Conservation (phyloP, 2,888 invertebrate species). For the Cosmopolites sordidus region DNA sequence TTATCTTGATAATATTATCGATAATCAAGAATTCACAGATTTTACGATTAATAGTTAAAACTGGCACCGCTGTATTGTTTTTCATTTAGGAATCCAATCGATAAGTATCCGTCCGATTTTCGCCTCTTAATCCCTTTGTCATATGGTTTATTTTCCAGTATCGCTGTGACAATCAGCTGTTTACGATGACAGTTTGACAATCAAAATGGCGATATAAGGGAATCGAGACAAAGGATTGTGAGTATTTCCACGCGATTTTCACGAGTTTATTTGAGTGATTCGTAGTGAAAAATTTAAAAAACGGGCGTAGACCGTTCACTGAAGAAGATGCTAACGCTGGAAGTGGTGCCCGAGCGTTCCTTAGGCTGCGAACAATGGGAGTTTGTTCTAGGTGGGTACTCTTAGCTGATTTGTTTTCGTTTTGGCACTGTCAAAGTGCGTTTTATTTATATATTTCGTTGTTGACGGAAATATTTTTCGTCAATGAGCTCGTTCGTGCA, state of each 20-base stretch:
- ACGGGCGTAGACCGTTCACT: background rate
- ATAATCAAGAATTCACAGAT: too few relatives aligned
- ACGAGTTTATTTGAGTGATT: constrained; percentile 17
- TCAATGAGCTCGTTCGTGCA: too few relatives aligned
- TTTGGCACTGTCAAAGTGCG: constrained; percentile 24
- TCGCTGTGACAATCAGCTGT: constrained; percentile 42
- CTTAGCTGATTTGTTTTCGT: background rate
- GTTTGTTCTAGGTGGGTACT: constrained; percentile 85
- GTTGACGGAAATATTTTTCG: too few relatives aligned
- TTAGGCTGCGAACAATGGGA: constrained; percentile 98
- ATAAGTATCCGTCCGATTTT: constrained; percentile 26
- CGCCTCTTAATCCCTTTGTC: constrained; percentile 24
- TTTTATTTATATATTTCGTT: constrained; percentile 22
- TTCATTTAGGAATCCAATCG: constrained; percentile 26
- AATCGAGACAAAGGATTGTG: constrained; percentile 42
- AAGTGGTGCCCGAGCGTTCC: constrained; percentile 92
- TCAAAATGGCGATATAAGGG: constrained; percentile 44
- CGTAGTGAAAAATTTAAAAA: constrained; percentile 2
- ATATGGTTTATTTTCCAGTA: constrained; percentile 23
- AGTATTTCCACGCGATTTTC: constrained; percentile 21
- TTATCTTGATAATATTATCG: too few relatives aligned
- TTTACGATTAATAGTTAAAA: too few relatives aligned
- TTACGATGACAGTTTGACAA: constrained; percentile 40
- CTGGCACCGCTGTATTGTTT: too few relatives aligned
- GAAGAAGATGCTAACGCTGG: constrained; percentile 70